Percentiles rank a stretch among this genome's conserved stretches.
phyloP scores from a whole-genome alignment of 2,797 vertebrate species.

The Prunella strophiata region DNA sequence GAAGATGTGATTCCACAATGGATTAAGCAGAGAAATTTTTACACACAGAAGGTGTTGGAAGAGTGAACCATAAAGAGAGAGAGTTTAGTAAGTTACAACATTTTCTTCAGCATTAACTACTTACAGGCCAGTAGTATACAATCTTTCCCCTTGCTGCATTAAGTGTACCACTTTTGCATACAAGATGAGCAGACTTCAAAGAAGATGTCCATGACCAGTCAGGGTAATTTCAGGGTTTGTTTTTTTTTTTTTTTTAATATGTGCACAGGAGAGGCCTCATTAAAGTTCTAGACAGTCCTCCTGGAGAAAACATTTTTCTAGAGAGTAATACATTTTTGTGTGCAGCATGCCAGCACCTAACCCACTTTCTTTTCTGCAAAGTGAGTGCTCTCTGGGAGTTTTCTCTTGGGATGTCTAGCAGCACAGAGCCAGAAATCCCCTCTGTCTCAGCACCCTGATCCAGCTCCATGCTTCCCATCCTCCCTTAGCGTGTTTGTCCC shows the following conservation, averaged over 20 bases:
- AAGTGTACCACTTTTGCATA: not conserved
- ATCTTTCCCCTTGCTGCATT: not conserved
- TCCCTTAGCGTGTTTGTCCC: not conserved
- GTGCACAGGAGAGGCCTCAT: not conserved
- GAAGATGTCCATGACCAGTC: not conserved
- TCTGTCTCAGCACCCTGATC: not conserved
- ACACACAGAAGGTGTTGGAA: not conserved
- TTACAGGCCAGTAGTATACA: not conserved
- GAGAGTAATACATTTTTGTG: not conserved
- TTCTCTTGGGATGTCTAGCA: not conserved
- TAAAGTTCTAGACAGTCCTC: not conserved
- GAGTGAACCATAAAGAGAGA: not conserved
- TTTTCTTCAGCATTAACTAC: not conserved
- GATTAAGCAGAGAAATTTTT: slow-evolving; percentile 3
- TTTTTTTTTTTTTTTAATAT: fast-evolving
- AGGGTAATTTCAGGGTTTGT: not conserved
- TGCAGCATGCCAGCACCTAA: not conserved
- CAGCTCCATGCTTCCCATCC: not conserved
- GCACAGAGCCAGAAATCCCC: not conserved
- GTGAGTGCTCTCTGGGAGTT: not conserved
- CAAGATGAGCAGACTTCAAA: not conserved
- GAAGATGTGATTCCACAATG: not conserved
- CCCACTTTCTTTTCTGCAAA: not conserved
- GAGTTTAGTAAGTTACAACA: not conserved
- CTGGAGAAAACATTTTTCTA: not conserved